Percentiles rank a stretch among this genome's conserved stretches.
Evolutionary conservation across 2,888 invertebrate genomes (phyloP).

Genomic region (Mayetiola destructor): DNA sequence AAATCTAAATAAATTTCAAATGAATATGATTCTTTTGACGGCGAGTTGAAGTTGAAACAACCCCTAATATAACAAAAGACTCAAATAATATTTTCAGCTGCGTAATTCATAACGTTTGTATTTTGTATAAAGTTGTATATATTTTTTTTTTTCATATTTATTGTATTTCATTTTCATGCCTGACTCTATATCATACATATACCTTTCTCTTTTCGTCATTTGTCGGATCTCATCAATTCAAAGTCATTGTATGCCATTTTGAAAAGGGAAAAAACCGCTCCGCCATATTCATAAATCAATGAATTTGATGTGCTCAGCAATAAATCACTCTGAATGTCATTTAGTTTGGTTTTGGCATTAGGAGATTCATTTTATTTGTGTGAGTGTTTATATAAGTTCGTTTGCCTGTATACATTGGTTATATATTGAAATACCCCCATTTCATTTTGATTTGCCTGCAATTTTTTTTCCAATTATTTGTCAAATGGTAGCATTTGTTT

Average conservation of each 20-base stretch:
- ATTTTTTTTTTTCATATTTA: slow-evolving; percentile 2
- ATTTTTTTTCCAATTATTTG: background rate
- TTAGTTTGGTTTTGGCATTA: slow-evolving; percentile 12
- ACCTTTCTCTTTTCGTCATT: no score
- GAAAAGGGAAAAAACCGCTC: background rate
- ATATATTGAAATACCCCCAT: background rate
- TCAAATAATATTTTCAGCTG: no score
- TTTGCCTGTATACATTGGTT: background rate
- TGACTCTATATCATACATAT: slow-evolving; percentile 10
- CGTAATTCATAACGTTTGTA: slow-evolving; percentile 1
- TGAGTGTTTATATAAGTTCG: background rate
- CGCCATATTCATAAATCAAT: slow-evolving; percentile 13
- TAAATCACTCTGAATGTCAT: slow-evolving; percentile 12
- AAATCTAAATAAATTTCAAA: slow-evolving; percentile 1
- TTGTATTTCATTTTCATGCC: background rate
- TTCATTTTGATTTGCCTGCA: background rate
- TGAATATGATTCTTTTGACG: slow-evolving; percentile 1
- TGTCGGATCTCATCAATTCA: slow-evolving; percentile 6
- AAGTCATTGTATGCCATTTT: background rate
- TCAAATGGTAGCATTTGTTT: slow-evolving; percentile 5
- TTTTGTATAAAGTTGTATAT: background rate
- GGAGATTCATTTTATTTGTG: slow-evolving; percentile 5
- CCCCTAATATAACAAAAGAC: slow-evolving; percentile 9
- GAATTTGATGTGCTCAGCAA: slow-evolving; percentile 12
- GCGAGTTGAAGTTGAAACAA: slow-evolving; percentile 1